phyloP scores from a whole-genome alignment of 2,888 invertebrate species.

The Troides aeacus region DNA sequence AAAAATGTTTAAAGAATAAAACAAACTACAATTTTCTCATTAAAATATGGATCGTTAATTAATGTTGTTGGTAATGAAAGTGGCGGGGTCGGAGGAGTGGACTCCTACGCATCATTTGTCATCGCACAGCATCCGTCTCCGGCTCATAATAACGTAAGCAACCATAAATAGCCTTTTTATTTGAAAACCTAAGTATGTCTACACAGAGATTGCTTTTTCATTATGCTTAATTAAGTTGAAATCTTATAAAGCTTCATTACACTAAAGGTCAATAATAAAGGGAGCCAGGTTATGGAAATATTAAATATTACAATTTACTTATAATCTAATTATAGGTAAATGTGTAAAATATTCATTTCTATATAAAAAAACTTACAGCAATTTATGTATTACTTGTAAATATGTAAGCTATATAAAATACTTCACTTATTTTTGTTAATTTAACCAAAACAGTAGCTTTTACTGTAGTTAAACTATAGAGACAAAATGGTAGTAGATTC shows the following conservation, averaged over 20 bases:
- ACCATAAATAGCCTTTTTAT: constrained; percentile 34
- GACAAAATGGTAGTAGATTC: background rate
- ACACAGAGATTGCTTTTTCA: constrained; percentile 19
- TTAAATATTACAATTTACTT: background rate
- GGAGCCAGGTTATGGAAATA: constrained; percentile 10
- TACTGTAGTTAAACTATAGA: background rate
- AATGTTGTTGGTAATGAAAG: constrained; percentile 71
- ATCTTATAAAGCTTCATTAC: constrained; percentile 17
- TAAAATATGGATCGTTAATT: constrained; percentile 68
- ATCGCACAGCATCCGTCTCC: constrained; percentile 65
- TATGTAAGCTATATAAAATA: background rate
- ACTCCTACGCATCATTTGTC: constrained; percentile 76
- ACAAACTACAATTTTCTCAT: constrained; percentile 54
- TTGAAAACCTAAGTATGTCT: constrained; percentile 24
- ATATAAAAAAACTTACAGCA: too few species aligned
- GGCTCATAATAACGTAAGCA: constrained; percentile 53
- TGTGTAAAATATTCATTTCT: too few species aligned
- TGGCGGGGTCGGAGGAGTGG: constrained; percentile 60
- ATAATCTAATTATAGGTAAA: too few species aligned
- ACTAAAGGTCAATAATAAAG: background rate
- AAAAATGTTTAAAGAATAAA: constrained; percentile 45
- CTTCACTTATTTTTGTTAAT: background rate
- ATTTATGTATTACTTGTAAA: background rate
- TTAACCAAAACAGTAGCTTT: background rate
- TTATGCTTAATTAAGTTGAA: constrained; percentile 19